Percentiles rank a stretch among this genome's conserved stretches.
Evolutionary conservation across 2,113 vertebrate genomes (phyloP).

Genomic region (Cygnus buccinator): DNA sequence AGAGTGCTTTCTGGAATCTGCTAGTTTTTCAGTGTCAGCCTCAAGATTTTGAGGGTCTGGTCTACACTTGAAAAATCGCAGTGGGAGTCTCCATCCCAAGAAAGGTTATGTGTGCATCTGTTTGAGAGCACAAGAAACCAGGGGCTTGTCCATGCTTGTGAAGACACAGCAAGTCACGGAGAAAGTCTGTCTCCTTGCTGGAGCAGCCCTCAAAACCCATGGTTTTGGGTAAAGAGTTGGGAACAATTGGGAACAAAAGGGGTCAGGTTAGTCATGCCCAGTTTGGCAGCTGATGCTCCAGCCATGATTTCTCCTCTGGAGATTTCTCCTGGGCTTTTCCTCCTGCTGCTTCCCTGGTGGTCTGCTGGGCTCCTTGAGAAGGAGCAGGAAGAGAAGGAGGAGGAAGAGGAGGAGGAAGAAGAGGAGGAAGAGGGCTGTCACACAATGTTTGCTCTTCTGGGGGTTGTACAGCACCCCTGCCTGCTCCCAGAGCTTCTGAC

Average conservation of each 20-base stretch:
- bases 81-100: background rate
- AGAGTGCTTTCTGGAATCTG: background rate
- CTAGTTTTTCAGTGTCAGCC: background rate
- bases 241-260: background rate
- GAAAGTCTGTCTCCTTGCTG: background rate
- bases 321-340: background rate
- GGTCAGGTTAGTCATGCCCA: background rate
- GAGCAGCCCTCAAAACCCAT: background rate
- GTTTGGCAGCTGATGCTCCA: background rate
- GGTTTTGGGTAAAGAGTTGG: background rate
- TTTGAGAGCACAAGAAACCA: background rate
- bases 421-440: background rate
- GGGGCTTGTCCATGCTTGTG: background rate
- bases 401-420: background rate
- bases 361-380: background rate
- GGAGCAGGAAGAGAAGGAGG: background rate
- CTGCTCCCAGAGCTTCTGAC: background rate
- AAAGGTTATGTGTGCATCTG: fast-evolving
- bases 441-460: background rate
- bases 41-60: background rate
- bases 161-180: background rate
- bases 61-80: background rate
- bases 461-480: background rate
- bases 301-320: background rate
- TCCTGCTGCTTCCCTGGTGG: background rate